Evolutionary conservation across 2,797 vertebrate species (phyloP).

Genomic region (Aldrovandia affinis): DNA sequence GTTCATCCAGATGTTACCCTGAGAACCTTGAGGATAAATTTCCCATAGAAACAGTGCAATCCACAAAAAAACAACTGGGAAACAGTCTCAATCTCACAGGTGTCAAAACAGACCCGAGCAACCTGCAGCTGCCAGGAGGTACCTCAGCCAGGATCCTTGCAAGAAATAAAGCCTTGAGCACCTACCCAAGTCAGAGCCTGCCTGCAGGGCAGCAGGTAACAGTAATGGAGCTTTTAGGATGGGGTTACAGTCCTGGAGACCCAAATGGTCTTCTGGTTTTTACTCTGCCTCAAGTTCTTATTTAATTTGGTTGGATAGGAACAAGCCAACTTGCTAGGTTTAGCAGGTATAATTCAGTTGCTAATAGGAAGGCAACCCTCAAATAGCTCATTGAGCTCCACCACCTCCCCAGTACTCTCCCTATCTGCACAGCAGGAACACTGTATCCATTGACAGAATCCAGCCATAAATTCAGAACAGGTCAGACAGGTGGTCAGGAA

Average conservation of each 20-base stretch:
- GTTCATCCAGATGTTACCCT: slow-evolving; percentile 62
- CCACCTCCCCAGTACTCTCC: not conserved
- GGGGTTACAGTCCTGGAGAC: no score
- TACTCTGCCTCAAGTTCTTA: not conserved
- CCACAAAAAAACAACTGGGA: slow-evolving; percentile 53
- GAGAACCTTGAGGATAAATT: slow-evolving; percentile 63
- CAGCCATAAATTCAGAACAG: no score
- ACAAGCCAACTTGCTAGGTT: no score
- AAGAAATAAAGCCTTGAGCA: no score
- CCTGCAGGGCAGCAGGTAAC: not conserved
- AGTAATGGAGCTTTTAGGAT: not conserved
- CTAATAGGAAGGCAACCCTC: no score
- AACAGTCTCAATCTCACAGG: no score
- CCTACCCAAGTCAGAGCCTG: not conserved
- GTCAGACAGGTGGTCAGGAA: not conserved
- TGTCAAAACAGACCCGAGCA: not conserved
- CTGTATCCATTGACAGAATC: no score
- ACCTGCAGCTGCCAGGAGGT: not conserved
- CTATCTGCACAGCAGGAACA: not conserved
- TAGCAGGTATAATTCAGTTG: no score
- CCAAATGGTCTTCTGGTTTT: no score
- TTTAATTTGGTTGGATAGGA: no score
- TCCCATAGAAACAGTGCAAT: slow-evolving; percentile 53
- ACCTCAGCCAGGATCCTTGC: no score
- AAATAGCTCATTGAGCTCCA: no score